These are phyloP conservation scores for Elegia similella DNA, from an alignment of 2,888 invertebrate species.

Conservation along the genomic window DNA sequence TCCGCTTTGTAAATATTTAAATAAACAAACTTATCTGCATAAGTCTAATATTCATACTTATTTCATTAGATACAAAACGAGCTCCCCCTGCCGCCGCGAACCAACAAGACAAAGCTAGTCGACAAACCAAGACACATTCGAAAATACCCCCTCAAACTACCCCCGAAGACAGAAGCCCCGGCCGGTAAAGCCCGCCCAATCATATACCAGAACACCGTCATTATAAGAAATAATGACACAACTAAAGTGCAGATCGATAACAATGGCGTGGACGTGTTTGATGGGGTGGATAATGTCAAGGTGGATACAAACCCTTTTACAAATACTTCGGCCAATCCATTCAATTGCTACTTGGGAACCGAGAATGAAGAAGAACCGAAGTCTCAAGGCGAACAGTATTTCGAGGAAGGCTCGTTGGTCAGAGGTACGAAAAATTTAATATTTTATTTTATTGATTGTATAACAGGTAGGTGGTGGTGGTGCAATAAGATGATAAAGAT, in stretches of 20 bases:
- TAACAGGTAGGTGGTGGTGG: too few relatives aligned
- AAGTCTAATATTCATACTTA: neutral
- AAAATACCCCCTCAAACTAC: slow-evolving; percentile 57
- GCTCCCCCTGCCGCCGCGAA: slow-evolving; percentile 61
- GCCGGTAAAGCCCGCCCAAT: slow-evolving; percentile 23
- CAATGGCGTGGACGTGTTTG: slow-evolving; percentile 43
- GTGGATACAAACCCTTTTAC: slow-evolving; percentile 55
- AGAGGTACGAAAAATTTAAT: slow-evolving; percentile 43
- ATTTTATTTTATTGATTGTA: too few relatives aligned
- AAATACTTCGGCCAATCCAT: slow-evolving; percentile 41
- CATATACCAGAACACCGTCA: slow-evolving; percentile 61
- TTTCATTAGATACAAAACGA: slow-evolving; percentile 39
- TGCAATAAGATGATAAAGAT: too few relatives aligned
- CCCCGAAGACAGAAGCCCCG: slow-evolving; percentile 20
- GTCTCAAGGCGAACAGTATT: slow-evolving; percentile 31
- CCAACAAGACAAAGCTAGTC: slow-evolving; percentile 56
- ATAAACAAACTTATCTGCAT: neutral
- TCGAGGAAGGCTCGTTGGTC: slow-evolving; percentile 50
- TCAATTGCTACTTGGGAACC: slow-evolving; percentile 37
- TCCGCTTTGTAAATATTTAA: too few relatives aligned
- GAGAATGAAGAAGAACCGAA: slow-evolving; percentile 19
- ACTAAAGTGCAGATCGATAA: slow-evolving; percentile 16
- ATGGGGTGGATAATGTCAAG: slow-evolving; percentile 37
- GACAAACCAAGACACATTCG: slow-evolving; percentile 66
- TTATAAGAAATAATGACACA: neutral